Percentiles rank a stretch among this genome's conserved stretches.
phyloP scores from a whole-genome alignment of 2,888 invertebrate species.

The Carpatolechia fugitivella region DNA sequence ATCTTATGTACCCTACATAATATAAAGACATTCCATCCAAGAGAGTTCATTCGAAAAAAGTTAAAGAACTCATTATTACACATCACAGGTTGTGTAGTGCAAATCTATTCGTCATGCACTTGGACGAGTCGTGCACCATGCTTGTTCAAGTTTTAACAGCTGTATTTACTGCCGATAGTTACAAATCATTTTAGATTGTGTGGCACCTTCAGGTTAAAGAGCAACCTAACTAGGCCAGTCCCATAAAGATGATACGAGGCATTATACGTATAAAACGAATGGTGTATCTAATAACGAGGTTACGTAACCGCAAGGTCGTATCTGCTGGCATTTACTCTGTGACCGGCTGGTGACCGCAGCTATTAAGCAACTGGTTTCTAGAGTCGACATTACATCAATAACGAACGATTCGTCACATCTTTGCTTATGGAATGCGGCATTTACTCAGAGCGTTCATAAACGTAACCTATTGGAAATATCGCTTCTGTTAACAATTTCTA shows the following conservation, averaged over 20 bases:
- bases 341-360: slow-evolving; percentile 53
- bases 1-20: too few species aligned
- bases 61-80: too few species aligned
- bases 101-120: too few species aligned
- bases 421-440: background rate
- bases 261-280: slow-evolving; percentile 45
- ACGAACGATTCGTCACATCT: slow-evolving; percentile 6
- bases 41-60: too few species aligned
- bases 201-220: background rate
- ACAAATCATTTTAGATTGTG: background rate
- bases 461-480: too few species aligned
- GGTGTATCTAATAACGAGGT: slow-evolving; percentile 63
- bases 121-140: too few species aligned
- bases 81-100: too few species aligned
- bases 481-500: too few species aligned
- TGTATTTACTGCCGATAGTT: too few species aligned
- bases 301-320: slow-evolving; percentile 69
- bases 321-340: slow-evolving; percentile 66
- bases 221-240: slow-evolving; percentile 10
- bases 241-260: slow-evolving; percentile 30
- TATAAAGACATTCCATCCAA: too few species aligned
- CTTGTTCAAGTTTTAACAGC: too few species aligned
- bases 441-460: background rate
- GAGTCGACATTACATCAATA: slow-evolving; percentile 27
- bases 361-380: slow-evolving; percentile 60